Conservation (phyloP, 2,113 vertebrate genomes). For the Tychaedon coryphoeus region DNA sequence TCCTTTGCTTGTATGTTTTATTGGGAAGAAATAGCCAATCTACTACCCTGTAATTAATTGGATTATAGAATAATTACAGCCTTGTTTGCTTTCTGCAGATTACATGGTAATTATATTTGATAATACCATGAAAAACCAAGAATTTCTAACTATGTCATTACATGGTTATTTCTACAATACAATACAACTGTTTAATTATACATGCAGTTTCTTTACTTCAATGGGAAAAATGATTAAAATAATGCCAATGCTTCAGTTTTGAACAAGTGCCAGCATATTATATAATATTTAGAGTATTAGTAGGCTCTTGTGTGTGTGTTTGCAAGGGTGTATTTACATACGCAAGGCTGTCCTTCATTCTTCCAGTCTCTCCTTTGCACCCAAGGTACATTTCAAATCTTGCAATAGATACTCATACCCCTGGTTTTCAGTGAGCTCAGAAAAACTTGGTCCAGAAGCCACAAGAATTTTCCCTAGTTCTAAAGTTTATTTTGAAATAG, state of each 20-base stretch:
- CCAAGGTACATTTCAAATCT: background rate
- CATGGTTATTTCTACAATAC: slow-evolving; percentile 80
- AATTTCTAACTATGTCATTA: slow-evolving; percentile 79
- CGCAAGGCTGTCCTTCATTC: background rate
- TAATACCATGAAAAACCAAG: slow-evolving; percentile 80
- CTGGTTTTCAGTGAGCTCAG: background rate
- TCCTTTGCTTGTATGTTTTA: slow-evolving; percentile 64
- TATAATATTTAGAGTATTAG: slow-evolving; percentile 51
- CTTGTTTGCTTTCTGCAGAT: slow-evolving; percentile 78
- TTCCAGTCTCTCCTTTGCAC: background rate
- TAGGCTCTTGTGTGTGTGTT: background rate
- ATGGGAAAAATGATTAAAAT: slow-evolving; percentile 75
- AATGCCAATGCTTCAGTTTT: slow-evolving; percentile 73
- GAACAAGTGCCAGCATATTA: slow-evolving; percentile 66
- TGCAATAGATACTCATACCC: background rate
- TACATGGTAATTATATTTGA: slow-evolving; percentile 81
- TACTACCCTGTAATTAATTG: slow-evolving; percentile 76
- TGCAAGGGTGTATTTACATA: background rate
- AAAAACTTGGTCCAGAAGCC: background rate
- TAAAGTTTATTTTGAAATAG: background rate
- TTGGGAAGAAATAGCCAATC: slow-evolving; percentile 70
- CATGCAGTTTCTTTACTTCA: slow-evolving; percentile 75
- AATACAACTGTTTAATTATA: slow-evolving; percentile 79
- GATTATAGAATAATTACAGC: slow-evolving; percentile 79
- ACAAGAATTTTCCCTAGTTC: background rate